Evolutionary conservation across 2,888 invertebrate genomes (phyloP), one percentile per base, ranked within the genome.

Genomic region (Sarcophaga rosellei): DNA sequence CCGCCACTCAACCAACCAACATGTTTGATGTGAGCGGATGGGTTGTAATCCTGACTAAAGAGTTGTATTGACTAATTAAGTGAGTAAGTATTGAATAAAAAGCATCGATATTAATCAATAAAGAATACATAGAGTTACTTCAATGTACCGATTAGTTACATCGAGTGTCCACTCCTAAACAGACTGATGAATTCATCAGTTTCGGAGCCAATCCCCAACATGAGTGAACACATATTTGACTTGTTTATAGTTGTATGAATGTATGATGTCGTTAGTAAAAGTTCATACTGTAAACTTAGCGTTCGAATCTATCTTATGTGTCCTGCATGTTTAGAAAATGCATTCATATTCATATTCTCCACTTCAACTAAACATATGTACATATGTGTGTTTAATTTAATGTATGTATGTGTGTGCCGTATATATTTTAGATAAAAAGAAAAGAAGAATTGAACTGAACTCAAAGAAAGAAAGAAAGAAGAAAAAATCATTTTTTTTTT

Each of bases 291-390:
- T 75, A 78, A 81, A 81, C 81, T 86, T 86, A 84, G 84, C 84
- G 84, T 59, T 53, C 53, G 53, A 17, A 53, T 86, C 86, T 84
- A 86, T 86, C 86, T 84, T 86, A 75, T 81, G 68, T 84, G 86
- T 86, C 86, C 86, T 86, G 84, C 78, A 84, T 86, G 86, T 81
- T 84, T 86, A 75, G 86, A 84, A 86, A 86, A 86, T 86, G 86
- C 84, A 86, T 86, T 86, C 86, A 86, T 84, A 86, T 84, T 86
- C 86, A 78, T 86, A 69, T 83, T 59, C 25, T 17, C 57, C 70
- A 61, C 47, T 61, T 68, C 70, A 17, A 69, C 61, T 4, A 47
- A 57, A 66, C 68, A 63, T 63, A 23, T 21, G 20, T 69, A 61
- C 45, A 44, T 25, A 44, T 53, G 5, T 35, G 59, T 44, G 59